Base-by-base conservation (phyloP, 1,140 invertebrate genomes). In the Caerostris darwini region DNA sequence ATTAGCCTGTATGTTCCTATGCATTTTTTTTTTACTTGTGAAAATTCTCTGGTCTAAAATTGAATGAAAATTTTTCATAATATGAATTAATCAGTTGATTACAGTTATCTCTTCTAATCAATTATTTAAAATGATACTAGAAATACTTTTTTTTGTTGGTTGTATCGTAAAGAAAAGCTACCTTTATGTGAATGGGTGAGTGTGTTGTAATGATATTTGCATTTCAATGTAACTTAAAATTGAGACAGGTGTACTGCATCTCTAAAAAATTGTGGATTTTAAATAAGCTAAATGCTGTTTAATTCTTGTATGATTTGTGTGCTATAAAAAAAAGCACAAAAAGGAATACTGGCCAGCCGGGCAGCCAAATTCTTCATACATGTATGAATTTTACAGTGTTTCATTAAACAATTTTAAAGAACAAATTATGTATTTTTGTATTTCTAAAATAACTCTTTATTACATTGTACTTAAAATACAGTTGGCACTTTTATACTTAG, bases 331-430 rank as follows among this genome's bases (percentile, higher is more conserved):
- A 5, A 64, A 17, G 17, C 5, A 17, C 3, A 64, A 64, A 17
- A 64, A 14, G 14, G 12, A 64, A 64, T 64, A 64, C 61, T 64
- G 12, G 4, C 17, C 12, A 17, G 4, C 17, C 12, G 61, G 4
- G 61, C 61, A 64, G 61, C 61, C 61, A 64, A 50, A 77, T 77
- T 50, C 19, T 8, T 77, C 34, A 12, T 34, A 50, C 10, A 77
- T 50, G 53, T 50, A 77, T 77, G 71, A 77, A 8, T 77, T 77
- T 77, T 77, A 77, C 50, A 50, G 53, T 71, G 34, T 77, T 77
- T 77, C 71, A 77, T 77, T 77, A 77, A 77, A 77, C 71, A 77
- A 50, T 77, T 77, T 77, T 77, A 77, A 77, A 77, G 53, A 77
- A 77, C n/a, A 7, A 7, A 7, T 77, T 19, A 50, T 53, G 12